Evolutionary conservation across 2,797 vertebrate genomes (phyloP).

Genomic region (Rousettus madagascariensis): DNA sequence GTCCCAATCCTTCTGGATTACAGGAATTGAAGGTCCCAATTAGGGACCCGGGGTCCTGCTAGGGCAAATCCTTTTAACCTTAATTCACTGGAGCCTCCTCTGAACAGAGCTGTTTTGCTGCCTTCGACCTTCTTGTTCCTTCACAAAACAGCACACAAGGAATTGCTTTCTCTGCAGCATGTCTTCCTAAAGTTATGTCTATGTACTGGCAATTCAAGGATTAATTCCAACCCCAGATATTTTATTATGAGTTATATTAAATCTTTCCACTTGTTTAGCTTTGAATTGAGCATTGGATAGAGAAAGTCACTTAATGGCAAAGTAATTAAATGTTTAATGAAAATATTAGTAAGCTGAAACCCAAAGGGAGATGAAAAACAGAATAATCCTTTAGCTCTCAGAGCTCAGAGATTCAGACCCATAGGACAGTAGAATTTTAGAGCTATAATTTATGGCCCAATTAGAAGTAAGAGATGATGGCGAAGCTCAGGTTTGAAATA

Average conservation of each 20-base stretch:
- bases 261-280: constrained; percentile 50
- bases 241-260: constrained; percentile 59
- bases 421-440: background rate
- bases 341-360: constrained; percentile 71
- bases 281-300: constrained; percentile 36
- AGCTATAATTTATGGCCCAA: background rate
- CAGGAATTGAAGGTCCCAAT: constrained; percentile 82
- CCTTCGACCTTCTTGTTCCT: background rate
- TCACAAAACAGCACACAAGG: background rate
- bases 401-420: constrained; percentile 20
- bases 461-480: background rate
- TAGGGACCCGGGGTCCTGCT: constrained; percentile 80
- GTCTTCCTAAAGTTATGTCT: constrained; percentile 45
- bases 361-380: constrained; percentile 63
- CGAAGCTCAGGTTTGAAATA: constrained; percentile 26
- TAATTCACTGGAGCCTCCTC: constrained; percentile 78
- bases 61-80: constrained; percentile 84
- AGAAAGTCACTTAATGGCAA: constrained; percentile 42
- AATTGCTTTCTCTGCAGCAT: background rate
- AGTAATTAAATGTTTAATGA: constrained; percentile 76
- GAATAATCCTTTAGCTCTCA: constrained; percentile 55
- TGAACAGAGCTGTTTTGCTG: constrained; percentile 62
- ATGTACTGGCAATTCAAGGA: constrained; percentile 43
- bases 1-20: constrained; percentile 86
- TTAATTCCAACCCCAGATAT: constrained; percentile 51